These are phyloP conservation scores for Thymelicus acteon DNA, from an alignment of 2,888 invertebrate species.

Conservation along the genomic window DNA sequence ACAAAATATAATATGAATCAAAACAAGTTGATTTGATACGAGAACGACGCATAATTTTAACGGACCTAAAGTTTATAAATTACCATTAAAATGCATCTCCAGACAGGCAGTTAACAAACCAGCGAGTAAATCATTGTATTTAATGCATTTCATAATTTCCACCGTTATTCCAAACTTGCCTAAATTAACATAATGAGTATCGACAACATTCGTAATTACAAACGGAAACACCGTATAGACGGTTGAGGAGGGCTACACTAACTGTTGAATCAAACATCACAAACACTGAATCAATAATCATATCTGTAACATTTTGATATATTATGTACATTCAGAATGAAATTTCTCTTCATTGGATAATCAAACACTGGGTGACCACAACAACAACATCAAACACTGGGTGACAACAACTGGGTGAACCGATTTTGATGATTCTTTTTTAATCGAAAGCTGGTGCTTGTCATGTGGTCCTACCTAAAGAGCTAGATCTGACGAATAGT, in stretches of 20 bases:
- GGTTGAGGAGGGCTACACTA: slow-evolving; percentile 20
- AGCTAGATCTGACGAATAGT: too few relatives aligned
- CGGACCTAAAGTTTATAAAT: slow-evolving; percentile 3
- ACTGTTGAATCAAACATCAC: slow-evolving; percentile 30
- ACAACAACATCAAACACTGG: too few relatives aligned
- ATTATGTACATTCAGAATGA: neutral
- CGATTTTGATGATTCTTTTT: too few relatives aligned
- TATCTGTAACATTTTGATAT: slow-evolving; percentile 12
- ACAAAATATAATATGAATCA: neutral
- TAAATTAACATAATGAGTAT: slow-evolving; percentile 38
- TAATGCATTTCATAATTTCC: slow-evolving; percentile 24
- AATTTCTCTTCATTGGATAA: too few relatives aligned
- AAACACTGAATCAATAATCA: slow-evolving; percentile 24
- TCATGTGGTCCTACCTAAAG: too few relatives aligned
- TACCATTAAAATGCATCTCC: slow-evolving; percentile 14
- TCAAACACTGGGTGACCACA: too few relatives aligned
- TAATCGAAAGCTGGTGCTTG: too few relatives aligned
- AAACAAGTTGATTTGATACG: neutral
- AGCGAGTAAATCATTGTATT: slow-evolving; percentile 20
- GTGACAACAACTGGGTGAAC: too few relatives aligned
- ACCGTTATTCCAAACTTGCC: slow-evolving; percentile 19
- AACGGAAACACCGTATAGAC: slow-evolving; percentile 40
- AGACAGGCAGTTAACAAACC: slow-evolving; percentile 4
- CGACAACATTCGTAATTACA: slow-evolving; percentile 40
- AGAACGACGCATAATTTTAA: slow-evolving; percentile 3